phyloP scores from a whole-genome alignment of 2,113 vertebrate species.

The Halcyon senegalensis region DNA sequence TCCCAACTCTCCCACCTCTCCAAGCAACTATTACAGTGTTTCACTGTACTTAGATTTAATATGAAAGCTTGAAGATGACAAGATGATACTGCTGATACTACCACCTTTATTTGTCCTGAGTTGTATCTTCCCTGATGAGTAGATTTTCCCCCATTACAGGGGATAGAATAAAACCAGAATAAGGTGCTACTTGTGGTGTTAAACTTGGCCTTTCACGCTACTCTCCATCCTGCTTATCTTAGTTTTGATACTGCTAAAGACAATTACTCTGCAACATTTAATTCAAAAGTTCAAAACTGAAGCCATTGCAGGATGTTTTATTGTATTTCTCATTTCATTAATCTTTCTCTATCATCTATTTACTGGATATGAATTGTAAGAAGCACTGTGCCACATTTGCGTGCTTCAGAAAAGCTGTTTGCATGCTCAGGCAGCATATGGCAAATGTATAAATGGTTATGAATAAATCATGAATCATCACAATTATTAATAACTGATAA shows the following conservation, averaged over 20 bases:
- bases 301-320: neutral
- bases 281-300: conserved; percentile 23
- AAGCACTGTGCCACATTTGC: neutral
- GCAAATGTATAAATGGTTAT: conserved; percentile 62
- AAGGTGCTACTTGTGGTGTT: neutral
- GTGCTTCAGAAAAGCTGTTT: conserved; percentile 42
- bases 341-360: conserved; percentile 16
- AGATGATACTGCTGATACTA: neutral
- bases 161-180: neutral
- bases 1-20: neutral
- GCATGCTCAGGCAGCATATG: conserved; percentile 55
- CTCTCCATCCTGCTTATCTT: neutral
- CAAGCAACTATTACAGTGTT: neutral
- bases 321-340: conserved; percentile 34
- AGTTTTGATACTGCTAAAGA: conserved; percentile 26
- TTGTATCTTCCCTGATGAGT: neutral
- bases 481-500: conserved; percentile 72
- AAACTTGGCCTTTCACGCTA: neutral
- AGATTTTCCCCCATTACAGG: neutral
- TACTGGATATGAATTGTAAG: conserved; percentile 41
- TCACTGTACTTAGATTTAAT: neutral
- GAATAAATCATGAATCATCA: conserved; percentile 67
- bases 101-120: neutral
- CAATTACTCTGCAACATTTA: neutral
- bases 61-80: neutral